Evolutionary conservation across 1,140 invertebrate genomes (phyloP), one percentile per base, ranked within the genome.

Genomic region (Solen grandis): DNA sequence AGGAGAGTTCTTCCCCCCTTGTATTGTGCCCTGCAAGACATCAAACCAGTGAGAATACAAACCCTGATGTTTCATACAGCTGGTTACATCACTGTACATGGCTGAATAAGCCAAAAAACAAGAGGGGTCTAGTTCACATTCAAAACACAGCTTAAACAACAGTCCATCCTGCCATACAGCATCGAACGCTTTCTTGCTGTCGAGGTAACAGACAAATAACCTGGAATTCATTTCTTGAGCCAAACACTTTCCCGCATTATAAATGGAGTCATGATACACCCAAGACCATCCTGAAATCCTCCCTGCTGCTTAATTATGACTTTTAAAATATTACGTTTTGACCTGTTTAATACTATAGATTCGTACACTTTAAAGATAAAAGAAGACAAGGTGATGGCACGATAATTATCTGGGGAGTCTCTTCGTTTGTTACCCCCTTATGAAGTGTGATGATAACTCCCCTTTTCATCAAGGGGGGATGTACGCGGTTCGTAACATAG

Each of bases 191-290:
- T 8, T 10, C 8, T 19, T 8, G 8, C 66, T 41, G 27, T 69
- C 66, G 36, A 69, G 31, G 33, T 50, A 69, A 25, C 66, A 50
- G 22, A 69, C 25, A 50, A 50, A 69, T 50, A 69, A 10, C 19
- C 36, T 46, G 10, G 36, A 50, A 1, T 25, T 8, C 16, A 22
- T n/a, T 52, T 69, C 41, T 8, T 31, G n/a, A 8, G 66, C 35
- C 16, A 50, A 50, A 13, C 16, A 50, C 36, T n/a, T 69, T 69
- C 66, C 16, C 66, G n/a, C 25, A 50, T 36, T 27, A 46, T 41
- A 69, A 69, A 69, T 46, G 38, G 29, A n/a, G 66, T 69, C 36
- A 69, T 69, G 16, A 69, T 16, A 31, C 66, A 69, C 14, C 31
- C 19, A n/a, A 69, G 25, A n/a, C 38, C 19, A 27, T 41, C 27